Conservation (phyloP, 2,797 vertebrate species). For the Neoniphon sammara region DNA sequence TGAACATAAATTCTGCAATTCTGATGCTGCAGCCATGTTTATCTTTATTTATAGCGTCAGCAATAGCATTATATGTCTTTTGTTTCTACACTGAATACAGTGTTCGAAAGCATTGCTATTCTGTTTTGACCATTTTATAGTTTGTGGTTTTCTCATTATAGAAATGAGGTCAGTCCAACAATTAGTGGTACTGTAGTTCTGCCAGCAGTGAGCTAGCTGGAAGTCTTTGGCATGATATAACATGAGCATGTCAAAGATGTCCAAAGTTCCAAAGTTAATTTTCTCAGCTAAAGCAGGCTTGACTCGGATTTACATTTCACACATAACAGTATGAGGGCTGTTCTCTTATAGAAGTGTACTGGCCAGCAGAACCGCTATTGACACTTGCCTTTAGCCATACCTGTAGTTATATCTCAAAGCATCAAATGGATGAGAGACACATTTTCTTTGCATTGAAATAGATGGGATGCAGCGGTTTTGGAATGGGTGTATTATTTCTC, state of each 20-base stretch:
- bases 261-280: conserved; percentile 31
- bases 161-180: not conserved
- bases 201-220: not conserved
- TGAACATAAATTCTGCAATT: not conserved
- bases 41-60: not conserved
- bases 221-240: not conserved
- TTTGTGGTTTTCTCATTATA: not conserved
- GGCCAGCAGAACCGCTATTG: conserved; percentile 38
- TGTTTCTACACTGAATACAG: not conserved
- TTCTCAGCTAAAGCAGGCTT: conserved; percentile 18
- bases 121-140: not conserved
- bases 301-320: not conserved
- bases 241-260: not conserved
- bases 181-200: not conserved
- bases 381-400: conserved; percentile 37
- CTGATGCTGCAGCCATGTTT: not conserved
- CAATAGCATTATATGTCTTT: not conserved
- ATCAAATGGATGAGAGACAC: conserved; percentile 68
- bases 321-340: conserved; percentile 8
- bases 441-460: conserved; percentile 61
- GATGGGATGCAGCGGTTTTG: conserved; percentile 56
- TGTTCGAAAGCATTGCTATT: not conserved
- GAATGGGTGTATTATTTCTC: conserved; percentile 73
- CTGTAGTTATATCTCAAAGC: conserved; percentile 54
- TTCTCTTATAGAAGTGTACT: conserved; percentile 41